Percentiles rank a stretch among this genome's conserved stretches.
These are phyloP conservation scores for Rhinatrema bivittatum DNA, from an alignment of 2,797 vertebrate genomes.

Conservation along the genomic window DNA sequence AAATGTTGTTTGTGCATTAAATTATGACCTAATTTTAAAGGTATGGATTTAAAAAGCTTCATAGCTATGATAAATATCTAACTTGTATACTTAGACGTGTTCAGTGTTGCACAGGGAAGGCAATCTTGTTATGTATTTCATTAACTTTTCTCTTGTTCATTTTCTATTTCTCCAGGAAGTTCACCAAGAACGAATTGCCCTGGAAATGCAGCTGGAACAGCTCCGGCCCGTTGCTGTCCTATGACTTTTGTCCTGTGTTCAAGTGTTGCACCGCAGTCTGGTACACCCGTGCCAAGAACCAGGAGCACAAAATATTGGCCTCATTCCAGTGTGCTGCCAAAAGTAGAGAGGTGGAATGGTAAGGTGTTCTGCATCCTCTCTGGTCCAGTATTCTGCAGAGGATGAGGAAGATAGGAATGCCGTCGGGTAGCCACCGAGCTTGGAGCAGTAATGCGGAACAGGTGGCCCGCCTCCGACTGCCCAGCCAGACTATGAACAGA, in stretches of 20 bases:
- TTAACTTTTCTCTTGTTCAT: slow-evolving; percentile 6
- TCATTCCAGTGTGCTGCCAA: slow-evolving; percentile 19
- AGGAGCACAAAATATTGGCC: slow-evolving; percentile 4
- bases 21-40: too few relatives aligned
- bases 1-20: too few relatives aligned
- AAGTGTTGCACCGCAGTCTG: neutral
- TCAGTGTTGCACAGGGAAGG: too few relatives aligned
- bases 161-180: slow-evolving; percentile 66
- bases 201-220: slow-evolving; percentile 87
- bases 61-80: too few relatives aligned
- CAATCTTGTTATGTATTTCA: too few relatives aligned
- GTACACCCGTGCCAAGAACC: slow-evolving; percentile 11
- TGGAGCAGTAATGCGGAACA: neutral
- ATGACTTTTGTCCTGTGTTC: slow-evolving; percentile 42
- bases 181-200: slow-evolving; percentile 81
- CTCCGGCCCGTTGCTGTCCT: slow-evolving; percentile 77
- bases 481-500: slow-evolving; percentile 16
- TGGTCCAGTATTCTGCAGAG: neutral
- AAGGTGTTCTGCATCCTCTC: slow-evolving; percentile 7
- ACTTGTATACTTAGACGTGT: too few relatives aligned
- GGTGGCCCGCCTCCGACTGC: slow-evolving; percentile 9
- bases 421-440: too few relatives aligned
- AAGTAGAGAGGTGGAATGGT: slow-evolving; percentile 1
- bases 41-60: too few relatives aligned
- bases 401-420: slow-evolving; percentile 33